A percentile compares a stretch with the other conserved stretches of the same genome.
These are phyloP conservation scores for Drosophila watanabei DNA, from an alignment of 1,140 invertebrate genomes.

Conservation along the genomic window DNA sequence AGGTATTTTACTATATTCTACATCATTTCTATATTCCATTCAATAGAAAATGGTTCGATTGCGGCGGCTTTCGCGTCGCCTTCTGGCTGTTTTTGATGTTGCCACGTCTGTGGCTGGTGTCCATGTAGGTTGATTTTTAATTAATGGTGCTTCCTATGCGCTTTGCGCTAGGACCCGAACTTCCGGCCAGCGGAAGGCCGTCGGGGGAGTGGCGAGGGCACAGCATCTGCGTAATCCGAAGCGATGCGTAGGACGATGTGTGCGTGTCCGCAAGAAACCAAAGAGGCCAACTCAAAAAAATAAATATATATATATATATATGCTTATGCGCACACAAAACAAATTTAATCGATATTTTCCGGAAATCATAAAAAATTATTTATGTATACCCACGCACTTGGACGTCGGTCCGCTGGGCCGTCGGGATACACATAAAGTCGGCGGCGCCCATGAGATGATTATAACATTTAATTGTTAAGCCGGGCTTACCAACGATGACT, in stretches of 20 bases:
- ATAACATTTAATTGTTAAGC: constrained; percentile 67
- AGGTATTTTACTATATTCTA: background rate
- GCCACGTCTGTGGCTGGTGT: constrained; percentile 46
- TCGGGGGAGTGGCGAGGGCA: constrained; percentile 15
- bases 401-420: background rate
- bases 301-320: background rate
- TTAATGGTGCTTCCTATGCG: constrained; percentile 75
- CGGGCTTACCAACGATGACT: constrained; percentile 55
- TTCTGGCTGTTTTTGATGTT: constrained; percentile 57
- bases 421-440: constrained; percentile 21
- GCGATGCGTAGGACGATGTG: constrained; percentile 11
- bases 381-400: constrained; percentile 64
- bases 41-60: background rate
- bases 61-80: constrained; percentile 5
- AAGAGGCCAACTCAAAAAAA: constrained; percentile 35
- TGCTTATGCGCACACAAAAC: constrained; percentile 23
- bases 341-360: constrained; percentile 74
- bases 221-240: constrained; percentile 19
- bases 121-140: constrained; percentile 72
- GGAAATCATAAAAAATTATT: constrained; percentile 76
- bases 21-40: background rate
- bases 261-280: constrained; percentile 46
- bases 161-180: constrained; percentile 60
- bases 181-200: constrained; percentile 32
- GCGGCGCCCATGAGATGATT: constrained; percentile 49